A percentile compares a stretch with the other conserved stretches of the same genome.
phyloP scores from a whole-genome alignment of 2,888 invertebrate species.

The Junonia oenone region DNA sequence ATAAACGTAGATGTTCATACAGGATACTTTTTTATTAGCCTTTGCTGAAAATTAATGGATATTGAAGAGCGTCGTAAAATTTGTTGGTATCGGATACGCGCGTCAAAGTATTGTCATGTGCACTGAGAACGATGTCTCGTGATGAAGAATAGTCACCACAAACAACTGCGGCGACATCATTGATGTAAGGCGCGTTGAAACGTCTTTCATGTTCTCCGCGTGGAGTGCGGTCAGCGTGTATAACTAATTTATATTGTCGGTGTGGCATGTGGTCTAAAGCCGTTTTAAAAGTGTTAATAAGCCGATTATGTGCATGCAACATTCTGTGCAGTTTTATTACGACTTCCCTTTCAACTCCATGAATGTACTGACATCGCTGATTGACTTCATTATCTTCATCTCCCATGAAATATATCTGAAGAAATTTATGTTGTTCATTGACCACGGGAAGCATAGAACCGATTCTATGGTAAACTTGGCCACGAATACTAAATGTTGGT shows the following conservation, averaged over 20 bases:
- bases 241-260: too few relatives aligned
- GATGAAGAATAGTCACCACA: slow-evolving; percentile 20
- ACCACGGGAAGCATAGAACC: slow-evolving; percentile 31
- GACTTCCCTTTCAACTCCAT: too few relatives aligned
- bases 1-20: slow-evolving; percentile 20
- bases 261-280: too few relatives aligned
- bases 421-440: slow-evolving; percentile 27
- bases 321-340: too few relatives aligned
- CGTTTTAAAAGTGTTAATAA: slow-evolving; percentile 37
- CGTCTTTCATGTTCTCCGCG: slow-evolving; percentile 41
- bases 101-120: slow-evolving; percentile 20
- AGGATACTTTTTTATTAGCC: slow-evolving; percentile 25
- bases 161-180: slow-evolving; percentile 29
- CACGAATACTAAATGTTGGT: slow-evolving; percentile 29
- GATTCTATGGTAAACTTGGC: slow-evolving; percentile 30
- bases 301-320: slow-evolving; percentile 11
- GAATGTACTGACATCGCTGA: slow-evolving; percentile 34
- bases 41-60: slow-evolving; percentile 26
- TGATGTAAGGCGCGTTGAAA: slow-evolving; percentile 42
- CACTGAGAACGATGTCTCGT: slow-evolving; percentile 21
- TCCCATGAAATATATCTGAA: slow-evolving; percentile 28
- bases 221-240: too few relatives aligned
- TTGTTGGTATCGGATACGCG: background rate
- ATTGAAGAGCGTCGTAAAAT: slow-evolving; percentile 24
- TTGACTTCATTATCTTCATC: slow-evolving; percentile 32